Conservation (phyloP, 2,888 invertebrate genomes). For the Drosophila austrosaltans region DNA sequence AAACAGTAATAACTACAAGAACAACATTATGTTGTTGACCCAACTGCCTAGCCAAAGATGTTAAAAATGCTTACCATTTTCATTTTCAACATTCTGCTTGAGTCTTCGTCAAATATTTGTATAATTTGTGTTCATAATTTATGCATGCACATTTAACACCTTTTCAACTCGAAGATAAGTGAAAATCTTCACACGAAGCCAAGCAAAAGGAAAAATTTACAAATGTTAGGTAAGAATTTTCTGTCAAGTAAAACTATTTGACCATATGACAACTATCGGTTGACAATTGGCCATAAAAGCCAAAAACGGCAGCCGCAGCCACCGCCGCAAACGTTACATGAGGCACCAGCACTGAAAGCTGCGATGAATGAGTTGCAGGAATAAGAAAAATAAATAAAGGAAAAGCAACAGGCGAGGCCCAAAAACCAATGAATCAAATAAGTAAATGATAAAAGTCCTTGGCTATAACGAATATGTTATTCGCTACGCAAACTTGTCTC, state of each 20-base stretch:
- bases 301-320: not conserved
- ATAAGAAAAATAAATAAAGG: not conserved
- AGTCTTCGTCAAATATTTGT: slow-evolving; percentile 17
- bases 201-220: not conserved
- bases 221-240: not conserved
- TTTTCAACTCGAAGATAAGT: slow-evolving; percentile 31
- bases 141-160: slow-evolving; percentile 71
- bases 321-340: not conserved
- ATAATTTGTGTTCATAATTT: slow-evolving; percentile 69
- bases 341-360: not conserved
- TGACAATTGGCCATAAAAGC: slow-evolving; percentile 2
- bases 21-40: slow-evolving; percentile 20
- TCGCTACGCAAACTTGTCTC: not conserved
- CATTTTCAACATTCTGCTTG: not conserved
- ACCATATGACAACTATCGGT: not conserved
- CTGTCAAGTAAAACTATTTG: slow-evolving; percentile 25
- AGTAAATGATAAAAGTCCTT: not conserved
- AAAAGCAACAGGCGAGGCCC: not conserved
- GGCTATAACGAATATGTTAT: not conserved
- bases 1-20: not conserved
- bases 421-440: not conserved
- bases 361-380: slow-evolving; percentile 5
- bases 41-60: not conserved
- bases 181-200: slow-evolving; percentile 42
- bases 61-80: not conserved